Base-by-base conservation (phyloP, 1,140 invertebrate species). In the Lasaia peninsularis region DNA sequence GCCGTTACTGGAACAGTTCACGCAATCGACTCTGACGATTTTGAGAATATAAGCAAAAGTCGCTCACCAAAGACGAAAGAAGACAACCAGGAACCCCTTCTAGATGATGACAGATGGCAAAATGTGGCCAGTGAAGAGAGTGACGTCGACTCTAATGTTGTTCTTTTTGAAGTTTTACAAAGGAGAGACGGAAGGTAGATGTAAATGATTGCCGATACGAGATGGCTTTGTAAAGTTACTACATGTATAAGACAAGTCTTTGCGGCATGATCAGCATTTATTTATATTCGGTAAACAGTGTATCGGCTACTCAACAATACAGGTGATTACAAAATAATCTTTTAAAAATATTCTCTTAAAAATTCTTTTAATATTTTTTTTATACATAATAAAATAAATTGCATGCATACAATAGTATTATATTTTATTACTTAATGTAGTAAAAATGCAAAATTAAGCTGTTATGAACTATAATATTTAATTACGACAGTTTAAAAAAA, bases 101-200 rank as follows among this genome's bases (percentile, higher is more conserved):
- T 90, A 2, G 79, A 83, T 1, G 73, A 78, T 11, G 60, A 75
- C 6, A 78, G 72, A 24, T 81, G 73, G 75, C 64, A 74, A 6
- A 62, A 65, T 8, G 33, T 55, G 12, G 16, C 35, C 1, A 80
- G 78, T 50, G 80, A 80, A 31, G 88, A 88, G 14, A 89, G 85
- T 50, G 88, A 90, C 10, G 58, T 83, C 0, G 88, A 90, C 35
- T 69, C 83, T 2, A 88, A 75, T 54, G 58, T 77, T 14, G 79
- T 89, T 4, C 64, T 90, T 2, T 83, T 78, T 48, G 80, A 90
- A 65, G 79, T 90, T 0, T 12, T 88, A 14, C 82, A 89, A 50
- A 64, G 88, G 12, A 62, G 88, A 32, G 88, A 90, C 20, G 76
- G 72, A 6, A 78, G 68, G 32, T 84, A 81, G 53, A 28, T 28